Evolutionary conservation across 2,888 invertebrate species (phyloP).

Genomic region (Limnephilus rhombicus): DNA sequence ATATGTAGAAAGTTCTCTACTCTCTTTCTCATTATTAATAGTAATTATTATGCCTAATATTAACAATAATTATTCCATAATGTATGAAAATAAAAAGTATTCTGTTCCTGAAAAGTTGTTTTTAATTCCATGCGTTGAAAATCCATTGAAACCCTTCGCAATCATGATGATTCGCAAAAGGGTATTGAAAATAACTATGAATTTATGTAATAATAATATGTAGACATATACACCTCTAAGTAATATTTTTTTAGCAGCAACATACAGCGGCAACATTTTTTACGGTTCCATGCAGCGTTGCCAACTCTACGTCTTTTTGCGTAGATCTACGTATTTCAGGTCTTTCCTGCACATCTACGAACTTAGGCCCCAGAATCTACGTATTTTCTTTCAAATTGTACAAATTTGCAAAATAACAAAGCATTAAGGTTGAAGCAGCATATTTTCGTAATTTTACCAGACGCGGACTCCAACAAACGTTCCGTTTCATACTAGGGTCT

Average conservation of each 20-base stretch:
- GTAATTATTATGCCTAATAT: constrained; percentile 55
- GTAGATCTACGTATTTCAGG: too few relatives aligned
- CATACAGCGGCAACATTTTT: not conserved
- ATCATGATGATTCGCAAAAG: not conserved
- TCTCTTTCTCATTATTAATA: constrained; percentile 57
- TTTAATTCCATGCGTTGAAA: not conserved
- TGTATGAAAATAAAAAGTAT: constrained; percentile 60
- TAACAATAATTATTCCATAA: constrained; percentile 62
- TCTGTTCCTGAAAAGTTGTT: constrained; percentile 51
- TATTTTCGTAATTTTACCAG: too few relatives aligned
- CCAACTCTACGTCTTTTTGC: too few relatives aligned
- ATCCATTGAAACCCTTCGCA: not conserved
- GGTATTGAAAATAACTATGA: not conserved
- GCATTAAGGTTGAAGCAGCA: too few relatives aligned
- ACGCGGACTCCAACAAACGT: too few relatives aligned
- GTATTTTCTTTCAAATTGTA: too few relatives aligned
- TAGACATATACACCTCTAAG: not conserved
- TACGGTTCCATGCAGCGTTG: too few relatives aligned
- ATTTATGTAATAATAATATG: not conserved
- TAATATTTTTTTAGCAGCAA: not conserved
- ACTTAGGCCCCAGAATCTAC: too few relatives aligned
- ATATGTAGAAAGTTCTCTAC: constrained; percentile 61
- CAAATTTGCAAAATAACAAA: too few relatives aligned
- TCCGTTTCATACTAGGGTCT: too few relatives aligned
- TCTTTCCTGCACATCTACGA: too few relatives aligned